Base-by-base conservation (phyloP, 1,140 invertebrate genomes). In the Campoletis sonorensis region DNA sequence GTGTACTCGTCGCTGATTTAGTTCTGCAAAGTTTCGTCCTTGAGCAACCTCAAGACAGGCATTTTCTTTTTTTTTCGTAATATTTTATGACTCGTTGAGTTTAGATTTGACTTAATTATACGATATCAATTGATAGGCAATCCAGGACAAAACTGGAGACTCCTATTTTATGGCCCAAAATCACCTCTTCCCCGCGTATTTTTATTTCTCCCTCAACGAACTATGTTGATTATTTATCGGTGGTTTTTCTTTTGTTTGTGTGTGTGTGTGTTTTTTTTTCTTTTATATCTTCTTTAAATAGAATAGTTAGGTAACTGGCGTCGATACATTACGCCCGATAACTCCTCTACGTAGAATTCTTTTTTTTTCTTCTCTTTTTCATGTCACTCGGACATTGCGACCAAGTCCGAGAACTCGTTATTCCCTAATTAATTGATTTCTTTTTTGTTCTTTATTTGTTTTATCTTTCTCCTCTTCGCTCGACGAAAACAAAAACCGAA, bases 221-320 rank as follows among this genome's bases (percentile, higher is more conserved):
- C 75, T 77, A 77, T 64, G n/a, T 77, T 37, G 27, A 77, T 77
- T 77, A 77, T 64, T 77, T 77, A 77, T 77, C 75, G 30, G 30
- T 64, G 54, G 54, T 23, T 75, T n/a, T 58, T 58, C 40, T 13
- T 13, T 10, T 45, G 40, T 13, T 45, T 45, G n/a, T n/a, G n/a
- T n/a, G n/a, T n/a, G n/a, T n/a, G n/a, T n/a, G n/a, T n/a, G n/a
- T 45, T 13, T 45, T 0, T 45, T 67, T 27, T 67, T 27, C 30
- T 23, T 67, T 67, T 67, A 7, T n/a, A 26, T 30, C 61, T 26
- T 67, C 10, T 67, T 67, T 61, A 54, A 64, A 77, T 77, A 64
- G 54, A 77, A 77, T 77, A 77, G n/a, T 64, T 37, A 77, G 75
- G 75, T 77, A 77, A 77, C 75, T 77, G 75, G 75, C 75, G 75